These are phyloP conservation scores for Drosophila jambulina DNA, from an alignment of 1,140 invertebrate species.

Conservation along the genomic window DNA sequence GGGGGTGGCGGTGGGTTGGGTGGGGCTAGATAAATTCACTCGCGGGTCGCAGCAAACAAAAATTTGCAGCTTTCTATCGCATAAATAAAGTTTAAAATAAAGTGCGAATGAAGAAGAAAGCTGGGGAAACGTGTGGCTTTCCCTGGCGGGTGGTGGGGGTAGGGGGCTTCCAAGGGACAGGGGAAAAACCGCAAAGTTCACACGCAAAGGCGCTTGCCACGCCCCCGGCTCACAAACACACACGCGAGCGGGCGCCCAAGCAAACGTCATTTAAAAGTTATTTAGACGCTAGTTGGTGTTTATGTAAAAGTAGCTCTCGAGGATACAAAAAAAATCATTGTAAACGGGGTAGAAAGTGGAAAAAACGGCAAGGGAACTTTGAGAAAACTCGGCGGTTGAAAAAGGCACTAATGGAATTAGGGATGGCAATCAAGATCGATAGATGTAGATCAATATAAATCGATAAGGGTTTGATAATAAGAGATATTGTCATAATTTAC, in stretches of 20 bases:
- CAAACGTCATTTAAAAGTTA: slow-evolving; percentile 83
- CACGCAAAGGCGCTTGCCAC: slow-evolving; percentile 69
- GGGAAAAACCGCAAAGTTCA: slow-evolving; percentile 58
- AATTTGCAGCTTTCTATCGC: slow-evolving; percentile 79
- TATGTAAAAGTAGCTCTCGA: slow-evolving; percentile 75
- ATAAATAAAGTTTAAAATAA: slow-evolving; percentile 83
- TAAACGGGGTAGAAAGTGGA: background rate
- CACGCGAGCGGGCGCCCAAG: slow-evolving; percentile 20
- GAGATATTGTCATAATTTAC: no score
- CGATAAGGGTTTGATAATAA: background rate
- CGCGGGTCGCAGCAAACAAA: slow-evolving; percentile 71
- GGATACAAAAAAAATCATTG: slow-evolving; percentile 29
- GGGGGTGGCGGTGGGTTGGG: background rate
- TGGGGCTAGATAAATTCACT: slow-evolving; percentile 58
- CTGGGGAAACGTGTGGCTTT: background rate
- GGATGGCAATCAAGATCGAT: slow-evolving; percentile 1
- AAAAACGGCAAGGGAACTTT: slow-evolving; percentile 5
- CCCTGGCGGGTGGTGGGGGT: background rate
- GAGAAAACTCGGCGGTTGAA: background rate
- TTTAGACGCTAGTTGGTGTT: slow-evolving; percentile 81
- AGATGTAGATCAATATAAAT: no score
- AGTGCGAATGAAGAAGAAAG: slow-evolving; percentile 65
- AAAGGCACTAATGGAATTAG: background rate
- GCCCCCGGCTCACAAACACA: slow-evolving; percentile 21
- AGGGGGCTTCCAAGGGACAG: slow-evolving; percentile 1